Conservation (phyloP, 1,140 invertebrate genomes). For the Magallana gigas region DNA sequence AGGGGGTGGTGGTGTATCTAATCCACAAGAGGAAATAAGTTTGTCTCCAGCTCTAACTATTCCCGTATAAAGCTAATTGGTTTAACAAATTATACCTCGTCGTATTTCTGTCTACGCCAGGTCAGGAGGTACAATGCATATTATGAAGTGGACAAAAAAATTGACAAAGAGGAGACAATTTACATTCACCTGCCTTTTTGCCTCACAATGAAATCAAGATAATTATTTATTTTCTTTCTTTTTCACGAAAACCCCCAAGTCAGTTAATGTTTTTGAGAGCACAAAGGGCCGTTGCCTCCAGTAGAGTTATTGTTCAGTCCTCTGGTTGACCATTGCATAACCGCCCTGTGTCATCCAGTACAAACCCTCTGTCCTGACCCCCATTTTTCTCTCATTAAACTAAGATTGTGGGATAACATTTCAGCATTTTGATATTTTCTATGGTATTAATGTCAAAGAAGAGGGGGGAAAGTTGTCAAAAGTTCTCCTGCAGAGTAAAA, state of each 20-base stretch:
- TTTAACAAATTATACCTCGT: slow-evolving; percentile 14
- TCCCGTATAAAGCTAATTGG: slow-evolving; percentile 20
- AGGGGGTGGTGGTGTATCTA: not conserved
- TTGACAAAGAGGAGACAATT: slow-evolving; percentile 26
- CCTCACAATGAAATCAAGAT: slow-evolving; percentile 10
- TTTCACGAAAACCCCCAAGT: slow-evolving; percentile 10
- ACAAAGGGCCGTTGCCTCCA: slow-evolving; percentile 19
- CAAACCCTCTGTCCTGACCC: not conserved
- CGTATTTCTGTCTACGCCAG: not conserved
- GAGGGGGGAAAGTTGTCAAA: not conserved
- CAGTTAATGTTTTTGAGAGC: slow-evolving; percentile 16
- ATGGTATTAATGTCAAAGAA: not conserved
- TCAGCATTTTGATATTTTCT: not conserved
- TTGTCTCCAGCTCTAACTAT: slow-evolving; percentile 12
- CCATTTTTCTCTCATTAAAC: not conserved
- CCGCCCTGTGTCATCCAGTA: not conserved
- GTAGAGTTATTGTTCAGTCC: not conserved
- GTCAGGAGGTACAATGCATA: slow-evolving; percentile 32
- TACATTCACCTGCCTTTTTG: slow-evolving; percentile 20
- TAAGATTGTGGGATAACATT: not conserved
- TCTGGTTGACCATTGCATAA: slow-evolving; percentile 29
- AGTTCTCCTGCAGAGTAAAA: not conserved
- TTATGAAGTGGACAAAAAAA: slow-evolving; percentile 19
- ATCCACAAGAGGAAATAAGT: not conserved
- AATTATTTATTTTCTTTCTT: slow-evolving; percentile 25